phyloP scores from a whole-genome alignment of 1,140 invertebrate genomes.

The Drosophila pseudoobscura region DNA sequence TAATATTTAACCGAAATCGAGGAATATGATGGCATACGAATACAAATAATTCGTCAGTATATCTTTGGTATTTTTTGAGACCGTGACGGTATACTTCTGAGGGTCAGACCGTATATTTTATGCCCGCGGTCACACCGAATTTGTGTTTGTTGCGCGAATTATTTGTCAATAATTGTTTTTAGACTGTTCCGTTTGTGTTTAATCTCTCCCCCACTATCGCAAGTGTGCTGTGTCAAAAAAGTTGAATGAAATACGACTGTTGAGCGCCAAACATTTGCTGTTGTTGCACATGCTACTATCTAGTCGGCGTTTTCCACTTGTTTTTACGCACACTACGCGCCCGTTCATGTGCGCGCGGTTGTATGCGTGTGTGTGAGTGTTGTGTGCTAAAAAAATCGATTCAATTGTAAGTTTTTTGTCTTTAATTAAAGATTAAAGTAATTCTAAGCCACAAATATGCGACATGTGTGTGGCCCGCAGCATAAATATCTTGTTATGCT shows the following conservation, averaged over 20 bases:
- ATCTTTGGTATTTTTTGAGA: too few relatives aligned
- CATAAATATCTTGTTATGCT: conserved; percentile 24
- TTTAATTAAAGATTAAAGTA: conserved; percentile 64
- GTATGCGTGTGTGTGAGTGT: conserved; percentile 21
- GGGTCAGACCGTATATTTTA: too few relatives aligned
- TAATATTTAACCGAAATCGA: too few relatives aligned
- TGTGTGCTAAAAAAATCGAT: conserved; percentile 67
- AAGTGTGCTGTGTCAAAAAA: neutral
- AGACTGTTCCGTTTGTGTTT: neutral
- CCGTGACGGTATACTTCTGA: neutral
- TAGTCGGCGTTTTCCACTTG: conserved; percentile 72
- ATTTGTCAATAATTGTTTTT: neutral
- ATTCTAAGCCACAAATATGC: conserved; percentile 22
- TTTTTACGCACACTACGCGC: conserved; percentile 65
- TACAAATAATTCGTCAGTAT: too few relatives aligned
- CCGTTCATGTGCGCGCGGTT: conserved; percentile 16
- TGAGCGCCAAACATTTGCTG: neutral
- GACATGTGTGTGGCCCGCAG: conserved; percentile 48
- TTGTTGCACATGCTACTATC: conserved; percentile 33
- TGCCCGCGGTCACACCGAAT: too few relatives aligned
- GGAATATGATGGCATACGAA: too few relatives aligned
- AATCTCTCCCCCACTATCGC: neutral
- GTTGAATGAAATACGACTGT: conserved; percentile 1
- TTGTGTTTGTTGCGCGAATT: neutral
- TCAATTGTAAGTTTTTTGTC: conserved; percentile 62